phyloP scores from a whole-genome alignment of 2,888 invertebrate species.

The Oscheius onirici region DNA sequence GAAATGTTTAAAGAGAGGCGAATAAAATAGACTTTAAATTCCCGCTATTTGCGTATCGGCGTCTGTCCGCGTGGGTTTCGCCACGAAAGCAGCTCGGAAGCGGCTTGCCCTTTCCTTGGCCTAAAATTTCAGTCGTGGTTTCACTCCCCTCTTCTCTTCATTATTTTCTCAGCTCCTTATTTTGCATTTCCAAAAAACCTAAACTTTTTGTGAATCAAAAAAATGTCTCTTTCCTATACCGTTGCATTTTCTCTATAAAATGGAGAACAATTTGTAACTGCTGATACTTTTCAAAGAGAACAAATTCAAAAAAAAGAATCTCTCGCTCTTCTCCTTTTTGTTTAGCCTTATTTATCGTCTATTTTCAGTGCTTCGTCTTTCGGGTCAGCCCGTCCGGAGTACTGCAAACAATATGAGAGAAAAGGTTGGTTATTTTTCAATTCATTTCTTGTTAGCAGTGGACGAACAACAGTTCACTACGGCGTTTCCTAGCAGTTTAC shows the following conservation, averaged over 20 bases:
- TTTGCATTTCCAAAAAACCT: not conserved
- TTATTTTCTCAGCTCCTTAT: not conserved
- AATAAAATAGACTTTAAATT: no score
- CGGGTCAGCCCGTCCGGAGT: constrained; percentile 27
- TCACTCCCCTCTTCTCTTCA: not conserved
- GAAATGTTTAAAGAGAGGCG: no score
- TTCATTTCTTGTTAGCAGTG: not conserved
- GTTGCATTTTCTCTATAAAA: not conserved
- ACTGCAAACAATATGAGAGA: constrained; percentile 34
- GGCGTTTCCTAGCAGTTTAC: not conserved
- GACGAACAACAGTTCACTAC: not conserved
- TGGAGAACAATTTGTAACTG: no score
- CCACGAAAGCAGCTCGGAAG: not conserved
- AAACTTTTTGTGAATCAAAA: no score
- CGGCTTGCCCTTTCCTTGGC: not conserved
- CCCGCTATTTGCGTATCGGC: no score
- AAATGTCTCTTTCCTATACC: not conserved
- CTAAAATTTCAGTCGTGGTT: not conserved
- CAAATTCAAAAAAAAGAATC: no score
- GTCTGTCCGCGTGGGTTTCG: not conserved
- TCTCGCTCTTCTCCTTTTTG: no score
- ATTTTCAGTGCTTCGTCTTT: constrained; percentile 34
- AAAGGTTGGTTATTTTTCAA: constrained; percentile 26
- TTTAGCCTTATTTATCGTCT: not conserved
- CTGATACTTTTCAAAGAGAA: no score